Conservation (phyloP, 1,140 invertebrate genomes). For the Aporrectodea caliginosa region DNA sequence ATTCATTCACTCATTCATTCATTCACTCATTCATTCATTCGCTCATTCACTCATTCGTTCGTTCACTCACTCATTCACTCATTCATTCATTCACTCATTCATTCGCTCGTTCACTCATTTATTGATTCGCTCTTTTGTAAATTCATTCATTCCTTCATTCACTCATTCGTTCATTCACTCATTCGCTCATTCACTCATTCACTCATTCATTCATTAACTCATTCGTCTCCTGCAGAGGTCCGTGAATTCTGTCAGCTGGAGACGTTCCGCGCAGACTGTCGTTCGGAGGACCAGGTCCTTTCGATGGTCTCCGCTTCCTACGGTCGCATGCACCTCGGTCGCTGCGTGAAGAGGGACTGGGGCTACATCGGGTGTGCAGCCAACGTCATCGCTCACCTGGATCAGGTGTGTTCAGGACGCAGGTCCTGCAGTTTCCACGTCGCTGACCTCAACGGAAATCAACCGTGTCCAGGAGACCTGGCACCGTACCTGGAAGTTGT, state of each 20-base stretch:
- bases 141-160: too few relatives aligned
- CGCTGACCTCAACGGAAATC: slow-evolving; percentile 8
- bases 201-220: too few relatives aligned
- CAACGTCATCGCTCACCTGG: slow-evolving; percentile 19
- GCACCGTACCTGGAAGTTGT: slow-evolving; percentile 24
- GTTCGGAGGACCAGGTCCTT: slow-evolving; percentile 14
- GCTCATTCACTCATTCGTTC: too few relatives aligned
- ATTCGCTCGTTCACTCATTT: too few relatives aligned
- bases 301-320: slow-evolving; percentile 23
- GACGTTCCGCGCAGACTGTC: slow-evolving; percentile 27
- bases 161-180: too few relatives aligned
- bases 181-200: too few relatives aligned
- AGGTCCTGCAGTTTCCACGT: slow-evolving; percentile 19
- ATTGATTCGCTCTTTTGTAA: too few relatives aligned
- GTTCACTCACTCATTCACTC: too few relatives aligned
- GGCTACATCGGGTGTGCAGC: slow-evolving; percentile 27
- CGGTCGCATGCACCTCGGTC: slow-evolving; percentile 29
- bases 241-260: slow-evolving; percentile 30
- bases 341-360: slow-evolving; percentile 26
- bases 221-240: neutral
- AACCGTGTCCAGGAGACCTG: slow-evolving; percentile 28
- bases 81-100: too few relatives aligned
- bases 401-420: slow-evolving; percentile 25
- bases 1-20: too few relatives aligned
- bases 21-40: too few relatives aligned